Evolutionary conservation across 2,888 invertebrate species (phyloP), one percentile per base, ranked within the genome.

Genomic region (Parnassius mnemosyne): DNA sequence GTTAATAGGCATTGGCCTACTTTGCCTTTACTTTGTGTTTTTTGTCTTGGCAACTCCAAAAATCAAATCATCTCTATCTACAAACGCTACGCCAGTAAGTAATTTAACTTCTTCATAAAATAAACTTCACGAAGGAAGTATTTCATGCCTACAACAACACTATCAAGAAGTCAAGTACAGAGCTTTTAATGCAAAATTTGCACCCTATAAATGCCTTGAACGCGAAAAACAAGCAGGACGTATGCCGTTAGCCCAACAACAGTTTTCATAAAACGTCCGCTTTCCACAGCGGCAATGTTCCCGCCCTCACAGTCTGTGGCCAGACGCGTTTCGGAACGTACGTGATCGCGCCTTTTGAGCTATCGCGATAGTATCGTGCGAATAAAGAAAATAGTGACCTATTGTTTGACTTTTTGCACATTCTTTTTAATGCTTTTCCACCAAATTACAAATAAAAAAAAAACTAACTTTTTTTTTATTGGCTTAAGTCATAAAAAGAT

Each of bases 271-370:
- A 57, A 57, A 44, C 56, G 57, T 13, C 53, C 53, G 57, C 60
- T 47, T 44, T 60, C 20, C 55, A 16, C 53, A 25, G 47, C 47
- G 34, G 49, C 60, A 2, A 34, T 13, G 55, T 61, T 61, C 60
- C 60, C 61, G 61, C 56, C 52, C 61, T 61, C 49, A 13, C 63
- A 63, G 63, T 63, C 50, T 34, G 41, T 34, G 9, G 54, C 51
- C 34, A 44, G 51, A 46, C 63, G 63, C 63, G 53, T 20, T n/a
- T 43, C 54, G 16, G 54, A 43, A 41, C 63, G 58, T 25, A 55
- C 54, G 58, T n/a, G 42, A 10, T 9, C 51, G 13, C 53, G 57
- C 61, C n/a, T 25, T 57, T 53, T 13, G 10, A 43, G 12, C 58
- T 5, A 16, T 16, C 46, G 58, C 54, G 54, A 16, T 16, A 44